These are phyloP conservation scores for Hecatera dysodea DNA, from an alignment of 2,888 invertebrate genomes.

Conservation along the genomic window DNA sequence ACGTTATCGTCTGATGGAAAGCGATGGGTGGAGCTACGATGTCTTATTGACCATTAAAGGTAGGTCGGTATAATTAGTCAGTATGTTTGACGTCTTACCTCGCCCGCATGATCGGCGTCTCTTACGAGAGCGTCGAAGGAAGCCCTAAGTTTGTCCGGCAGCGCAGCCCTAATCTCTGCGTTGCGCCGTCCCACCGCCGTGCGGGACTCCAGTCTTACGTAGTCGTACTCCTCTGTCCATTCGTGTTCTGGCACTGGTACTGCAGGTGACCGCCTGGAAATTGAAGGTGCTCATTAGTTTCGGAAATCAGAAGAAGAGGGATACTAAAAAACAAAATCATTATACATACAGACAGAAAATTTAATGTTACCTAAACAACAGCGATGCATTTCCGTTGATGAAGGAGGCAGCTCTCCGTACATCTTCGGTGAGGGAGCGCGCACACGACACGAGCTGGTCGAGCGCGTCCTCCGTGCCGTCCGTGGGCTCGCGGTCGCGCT, in stretches of 20 bases:
- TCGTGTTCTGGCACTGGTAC: constrained; percentile 88
- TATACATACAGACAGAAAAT: not conserved
- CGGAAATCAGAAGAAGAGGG: not conserved
- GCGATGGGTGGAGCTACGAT: not conserved
- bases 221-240: constrained; percentile 97
- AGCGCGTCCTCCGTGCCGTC: constrained; percentile 94
- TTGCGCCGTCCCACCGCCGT: constrained; percentile 93
- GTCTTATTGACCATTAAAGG: not conserved
- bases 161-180: constrained; percentile 93
- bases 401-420: constrained; percentile 97
- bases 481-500: constrained; percentile 87
- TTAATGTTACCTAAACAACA: constrained; percentile 92
- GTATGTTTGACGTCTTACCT: constrained; percentile 79
- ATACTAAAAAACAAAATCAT: no score
- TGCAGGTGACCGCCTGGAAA: constrained; percentile 81
- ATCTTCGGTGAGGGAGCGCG: constrained; percentile 96
- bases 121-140: constrained; percentile 94
- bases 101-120: constrained; percentile 92
- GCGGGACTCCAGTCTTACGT: constrained; percentile 96
- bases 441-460: constrained; percentile 96
- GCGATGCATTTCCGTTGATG: constrained; percentile 96
- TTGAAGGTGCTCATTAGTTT: not conserved
- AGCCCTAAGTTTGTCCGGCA: constrained; percentile 94
- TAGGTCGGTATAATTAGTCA: not conserved
- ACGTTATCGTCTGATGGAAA: not conserved